Evolutionary conservation across 2,888 invertebrate species (phyloP).

Genomic region (Epinotia ramella): DNA sequence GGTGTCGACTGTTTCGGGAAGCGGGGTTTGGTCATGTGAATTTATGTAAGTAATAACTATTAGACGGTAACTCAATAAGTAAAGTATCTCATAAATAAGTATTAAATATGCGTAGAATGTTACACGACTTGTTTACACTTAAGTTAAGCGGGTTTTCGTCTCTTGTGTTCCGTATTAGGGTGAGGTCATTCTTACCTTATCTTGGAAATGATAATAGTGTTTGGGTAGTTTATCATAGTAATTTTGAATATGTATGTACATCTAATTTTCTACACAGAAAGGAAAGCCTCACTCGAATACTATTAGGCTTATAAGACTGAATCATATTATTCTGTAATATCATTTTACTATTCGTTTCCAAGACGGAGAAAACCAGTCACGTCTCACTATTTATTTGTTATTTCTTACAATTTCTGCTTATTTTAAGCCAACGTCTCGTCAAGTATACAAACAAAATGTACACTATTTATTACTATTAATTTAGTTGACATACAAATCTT

Average conservation of each 20-base stretch:
- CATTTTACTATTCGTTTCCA: no score
- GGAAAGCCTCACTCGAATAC: neutral
- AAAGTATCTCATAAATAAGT: neutral
- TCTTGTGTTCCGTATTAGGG: slow-evolving; percentile 26
- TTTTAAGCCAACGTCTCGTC: neutral
- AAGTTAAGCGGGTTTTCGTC: slow-evolving; percentile 3
- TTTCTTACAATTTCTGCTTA: neutral
- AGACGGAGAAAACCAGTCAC: no score
- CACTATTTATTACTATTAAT: no score
- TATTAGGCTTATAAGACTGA: neutral
- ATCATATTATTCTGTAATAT: neutral
- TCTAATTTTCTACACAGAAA: neutral
- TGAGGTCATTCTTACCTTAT: slow-evolving; percentile 44
- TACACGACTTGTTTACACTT: neutral
- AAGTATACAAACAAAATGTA: no score
- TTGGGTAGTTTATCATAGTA: slow-evolving; percentile 8
- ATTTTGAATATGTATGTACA: neutral
- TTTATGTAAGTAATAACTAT: slow-evolving; percentile 41
- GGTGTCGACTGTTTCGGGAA: slow-evolving; percentile 22
- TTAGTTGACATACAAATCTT: no score
- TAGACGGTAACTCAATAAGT: neutral
- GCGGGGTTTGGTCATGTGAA: slow-evolving; percentile 42
- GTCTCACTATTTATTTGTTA: neutral
- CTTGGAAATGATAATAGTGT: slow-evolving; percentile 31
- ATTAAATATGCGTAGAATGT: neutral